phyloP scores from a whole-genome alignment of 2,797 vertebrate genomes.

The Euphonia xanthogaster region DNA sequence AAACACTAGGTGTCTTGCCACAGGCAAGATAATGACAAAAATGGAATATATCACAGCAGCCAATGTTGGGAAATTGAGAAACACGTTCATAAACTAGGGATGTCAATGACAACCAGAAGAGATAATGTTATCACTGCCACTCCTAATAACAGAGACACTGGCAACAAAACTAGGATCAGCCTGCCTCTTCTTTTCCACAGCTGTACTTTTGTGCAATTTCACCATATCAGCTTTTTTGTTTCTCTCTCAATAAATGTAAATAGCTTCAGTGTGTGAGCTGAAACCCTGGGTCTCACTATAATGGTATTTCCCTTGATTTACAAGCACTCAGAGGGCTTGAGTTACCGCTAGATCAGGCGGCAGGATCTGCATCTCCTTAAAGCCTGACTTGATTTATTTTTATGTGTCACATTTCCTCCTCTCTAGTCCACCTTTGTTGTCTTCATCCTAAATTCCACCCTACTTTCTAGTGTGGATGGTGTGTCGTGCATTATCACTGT shows the following conservation, averaged over 20 bases:
- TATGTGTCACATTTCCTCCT: neutral
- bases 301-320: neutral
- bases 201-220: neutral
- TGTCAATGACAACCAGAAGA: neutral
- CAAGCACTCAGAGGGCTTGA: neutral
- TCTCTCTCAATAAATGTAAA: conserved; percentile 8
- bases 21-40: neutral
- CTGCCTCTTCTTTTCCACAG: neutral
- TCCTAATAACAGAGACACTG: neutral
- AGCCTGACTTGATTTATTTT: neutral
- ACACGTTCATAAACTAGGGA: neutral
- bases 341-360: neutral
- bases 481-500: neutral
- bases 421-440: neutral
- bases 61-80: neutral
- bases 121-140: neutral
- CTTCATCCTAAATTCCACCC: neutral
- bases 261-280: neutral
- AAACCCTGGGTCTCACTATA: neutral
- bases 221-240: neutral
- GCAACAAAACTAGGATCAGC: neutral
- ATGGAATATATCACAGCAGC: neutral
- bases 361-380: neutral
- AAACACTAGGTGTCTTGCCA: neutral
- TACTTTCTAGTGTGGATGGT: neutral